A percentile compares a stretch with the other conserved stretches of the same genome.
Conservation (phyloP, 2,113 vertebrate genomes). For the Engystomops pustulosus region DNA sequence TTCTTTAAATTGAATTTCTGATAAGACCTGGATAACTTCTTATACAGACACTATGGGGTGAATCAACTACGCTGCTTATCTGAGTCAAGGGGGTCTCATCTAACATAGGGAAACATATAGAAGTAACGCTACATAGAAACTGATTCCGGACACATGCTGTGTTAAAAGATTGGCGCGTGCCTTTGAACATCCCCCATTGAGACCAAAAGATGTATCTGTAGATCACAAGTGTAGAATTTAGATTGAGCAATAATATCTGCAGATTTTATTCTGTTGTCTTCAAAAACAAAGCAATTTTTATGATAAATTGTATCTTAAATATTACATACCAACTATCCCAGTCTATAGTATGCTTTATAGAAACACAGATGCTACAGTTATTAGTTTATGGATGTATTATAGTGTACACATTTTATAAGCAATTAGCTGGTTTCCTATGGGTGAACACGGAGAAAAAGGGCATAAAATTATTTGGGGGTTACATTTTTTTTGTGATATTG, state of each 20-base stretch:
- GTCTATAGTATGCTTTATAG: background rate
- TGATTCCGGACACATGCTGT: constrained; percentile 17
- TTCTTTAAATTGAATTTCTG: constrained; percentile 9
- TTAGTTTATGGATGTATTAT: background rate
- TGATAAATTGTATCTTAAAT: background rate
- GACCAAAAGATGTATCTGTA: constrained; percentile 13
- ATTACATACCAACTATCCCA: background rate
- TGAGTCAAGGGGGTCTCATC: background rate
- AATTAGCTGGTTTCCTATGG: too few relatives aligned
- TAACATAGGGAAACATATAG: background rate
- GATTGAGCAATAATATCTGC: background rate
- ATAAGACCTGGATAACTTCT: background rate
- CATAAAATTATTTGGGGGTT: too few relatives aligned
- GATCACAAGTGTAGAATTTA: constrained; percentile 27
- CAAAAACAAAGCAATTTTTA: background rate
- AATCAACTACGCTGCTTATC: background rate
- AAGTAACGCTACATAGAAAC: background rate
- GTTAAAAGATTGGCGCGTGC: constrained; percentile 16
- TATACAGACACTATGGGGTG: background rate
- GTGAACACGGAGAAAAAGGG: too few relatives aligned
- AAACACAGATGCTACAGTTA: background rate
- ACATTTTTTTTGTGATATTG: too few relatives aligned
- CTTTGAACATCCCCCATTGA: constrained; percentile 32
- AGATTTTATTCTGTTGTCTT: background rate
- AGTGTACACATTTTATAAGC: background rate